Base-by-base conservation (phyloP, 53 echinoderm and acorn worm species). In the Luidia sarsii region DNA sequence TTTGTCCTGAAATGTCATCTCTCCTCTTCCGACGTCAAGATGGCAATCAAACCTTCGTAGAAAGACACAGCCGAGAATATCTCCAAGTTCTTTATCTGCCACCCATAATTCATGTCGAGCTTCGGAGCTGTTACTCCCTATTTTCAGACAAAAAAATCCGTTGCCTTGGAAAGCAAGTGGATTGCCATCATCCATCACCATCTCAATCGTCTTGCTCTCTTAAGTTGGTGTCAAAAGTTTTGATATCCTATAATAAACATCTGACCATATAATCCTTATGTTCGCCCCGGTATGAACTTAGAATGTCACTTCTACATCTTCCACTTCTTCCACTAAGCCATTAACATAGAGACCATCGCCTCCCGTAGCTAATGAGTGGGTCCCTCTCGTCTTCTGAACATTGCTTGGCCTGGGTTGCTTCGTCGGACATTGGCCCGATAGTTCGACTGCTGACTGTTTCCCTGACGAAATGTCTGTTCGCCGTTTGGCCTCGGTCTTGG, bases 361-460 rank as follows among this genome's bases (percentile, higher is more conserved):
- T 79, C 67, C 1, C 41, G 11, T 41, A 11, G n/a, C n/a, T n/a
- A n/a, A n/a, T n/a, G 41, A 41, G 41, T 6, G 6, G 11, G 11
- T 11, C 6, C 50, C 24, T 32, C 34, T 65, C 13, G 68, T 51
- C 21, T 67, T 11, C 11, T 7, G 6, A 7, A 11, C 41, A 7
- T 24, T 24, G 28, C 24, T 10, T 3, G 5, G n/a, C 23, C 57
- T 57, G 22, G 14, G 7, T 57, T 57, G n/a, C 23, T 24, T 30
- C 46, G 68, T 29, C 68, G 46, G 18, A 13, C 18, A 33, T 33
- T 33, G 50, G 27, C 28, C 70, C 70, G 9, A 19, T n/a, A 20
- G 23, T 2, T 70, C 70, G 70, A 31, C 70, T 70, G 70, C 16
- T 50, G 27, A 13, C 70, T 33, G 50, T 70, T 70, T 70, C 51